These are phyloP conservation scores for Macquaria australasica DNA, from an alignment of 2,113 vertebrate species.

Conservation along the genomic window DNA sequence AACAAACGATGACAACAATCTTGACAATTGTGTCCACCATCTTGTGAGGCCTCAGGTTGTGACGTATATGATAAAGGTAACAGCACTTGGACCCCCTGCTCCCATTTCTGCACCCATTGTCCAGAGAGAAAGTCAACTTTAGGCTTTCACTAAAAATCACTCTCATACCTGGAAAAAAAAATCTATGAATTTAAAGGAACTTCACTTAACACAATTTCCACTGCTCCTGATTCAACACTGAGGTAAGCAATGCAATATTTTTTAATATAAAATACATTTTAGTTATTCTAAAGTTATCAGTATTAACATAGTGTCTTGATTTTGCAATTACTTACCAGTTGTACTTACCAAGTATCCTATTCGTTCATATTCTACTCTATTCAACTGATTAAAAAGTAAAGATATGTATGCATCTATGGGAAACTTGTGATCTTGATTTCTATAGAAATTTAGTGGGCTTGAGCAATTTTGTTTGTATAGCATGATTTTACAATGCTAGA, in stretches of 20 bases:
- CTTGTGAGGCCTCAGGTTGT: conserved; percentile 64
- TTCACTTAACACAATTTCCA: conserved; percentile 1
- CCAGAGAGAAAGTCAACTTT: conserved; percentile 31
- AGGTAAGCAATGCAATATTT: conserved; percentile 55
- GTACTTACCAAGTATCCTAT: neutral
- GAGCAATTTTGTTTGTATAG: neutral
- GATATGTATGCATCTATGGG: neutral
- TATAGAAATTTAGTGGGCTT: neutral
- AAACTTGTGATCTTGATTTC: neutral
- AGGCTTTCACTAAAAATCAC: conserved; percentile 18
- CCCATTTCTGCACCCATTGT: conserved; percentile 55
- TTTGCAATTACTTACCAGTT: neutral
- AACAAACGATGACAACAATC: conserved; percentile 81
- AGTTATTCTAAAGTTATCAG: neutral
- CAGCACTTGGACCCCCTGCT: neutral
- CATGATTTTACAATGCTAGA: neutral
- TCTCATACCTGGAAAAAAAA: neutral
- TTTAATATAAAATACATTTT: neutral
- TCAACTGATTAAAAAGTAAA: neutral
- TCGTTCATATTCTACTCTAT: conserved; percentile 5
- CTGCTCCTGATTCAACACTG: neutral
- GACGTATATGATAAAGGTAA: conserved; percentile 62
- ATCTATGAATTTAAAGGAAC: conserved; percentile 9
- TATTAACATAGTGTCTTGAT: neutral
- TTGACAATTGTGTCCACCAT: conserved; percentile 68